Base-by-base conservation (phyloP, 2,797 vertebrate genomes). In the Leptoclinus maculatus region DNA sequence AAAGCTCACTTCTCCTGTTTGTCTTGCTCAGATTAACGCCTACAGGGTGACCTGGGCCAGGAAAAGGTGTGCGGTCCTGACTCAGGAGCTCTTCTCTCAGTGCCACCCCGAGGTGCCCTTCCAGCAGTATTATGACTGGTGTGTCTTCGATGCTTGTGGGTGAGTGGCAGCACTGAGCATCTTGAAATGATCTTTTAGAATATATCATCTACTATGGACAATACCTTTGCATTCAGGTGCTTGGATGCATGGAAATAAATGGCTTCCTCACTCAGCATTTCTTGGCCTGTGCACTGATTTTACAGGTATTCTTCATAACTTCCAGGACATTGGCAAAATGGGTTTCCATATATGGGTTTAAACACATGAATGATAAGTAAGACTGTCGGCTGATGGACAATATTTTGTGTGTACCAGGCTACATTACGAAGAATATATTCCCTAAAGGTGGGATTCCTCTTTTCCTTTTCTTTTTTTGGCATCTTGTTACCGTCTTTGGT, bases 131-230 rank as follows among this genome's bases (percentile, higher is more conserved):
- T 96, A 97, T 0, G 96, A 97, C 83, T 97, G 96, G 96, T 98
- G 97, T 90, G 89, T 98, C 92, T 96, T 96, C 34, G 97, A 97
- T 0, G 94, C 97, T 74, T 98, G 97, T 4, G 96, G 98, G 97
- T 98, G 91, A 94, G 96, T 88, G 66, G 79, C 34, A n/a, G 0
- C 21, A 25, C 2, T n/a, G 47, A 23, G 0, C 43, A n/a, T 39
- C 38, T 34, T 2, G 2, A 63, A 39, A 16, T 14, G 1, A 12
- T 53, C 4, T 38, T 32, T 53, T 39, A n/a, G 9, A 23, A 34
- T 60, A 3, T 51, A 7, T 32, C 7, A 2, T 1, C 19, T 58
- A 2, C 53, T 19, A n/a, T 66, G 0, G 17, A n/a, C 13, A 47
- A 3, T 29, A 34, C 4, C 2, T 13, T 10, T 69, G 11, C 43